These are phyloP conservation scores for Beroe forskalii DNA, from an alignment of 37 sponge, comb jelly and placozoan genomes.

Conservation along the genomic window DNA sequence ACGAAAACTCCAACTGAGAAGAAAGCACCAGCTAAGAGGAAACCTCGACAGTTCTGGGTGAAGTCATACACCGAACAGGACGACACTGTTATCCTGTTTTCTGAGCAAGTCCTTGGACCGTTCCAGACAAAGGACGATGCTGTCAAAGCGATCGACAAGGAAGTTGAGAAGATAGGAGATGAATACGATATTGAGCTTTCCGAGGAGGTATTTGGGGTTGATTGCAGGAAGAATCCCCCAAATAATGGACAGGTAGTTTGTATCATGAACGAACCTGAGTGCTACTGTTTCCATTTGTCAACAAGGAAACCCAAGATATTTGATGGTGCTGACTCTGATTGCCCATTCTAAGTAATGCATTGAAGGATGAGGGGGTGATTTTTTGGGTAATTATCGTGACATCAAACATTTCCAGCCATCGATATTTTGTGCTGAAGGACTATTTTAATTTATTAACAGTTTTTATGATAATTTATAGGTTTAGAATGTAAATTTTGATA, in stretches of 20 bases:
- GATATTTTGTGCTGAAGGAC: too few species aligned
- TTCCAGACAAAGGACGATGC: neutral
- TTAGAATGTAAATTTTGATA: too few species aligned
- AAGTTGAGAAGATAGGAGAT: neutral
- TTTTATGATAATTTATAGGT: too few species aligned
- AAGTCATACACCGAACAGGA: neutral
- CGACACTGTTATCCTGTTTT: neutral
- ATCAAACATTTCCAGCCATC: too few species aligned
- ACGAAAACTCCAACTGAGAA: neutral
- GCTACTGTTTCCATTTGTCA: neutral
- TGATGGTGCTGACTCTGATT: neutral
- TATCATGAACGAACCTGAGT: neutral
- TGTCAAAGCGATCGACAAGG: neutral
- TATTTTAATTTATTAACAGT: too few species aligned
- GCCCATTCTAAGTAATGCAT: neutral
- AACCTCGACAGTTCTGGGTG: neutral
- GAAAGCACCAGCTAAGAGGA: neutral
- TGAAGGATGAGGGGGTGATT: too few species aligned
- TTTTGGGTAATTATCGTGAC: too few species aligned
- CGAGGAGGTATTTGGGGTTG: neutral
- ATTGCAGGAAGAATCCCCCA: neutral
- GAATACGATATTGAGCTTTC: neutral
- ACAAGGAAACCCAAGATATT: neutral
- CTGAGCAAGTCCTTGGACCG: neutral
- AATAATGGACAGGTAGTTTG: neutral